Conservation (phyloP, 2,797 vertebrate genomes). For the Anguilla anguilla region DNA sequence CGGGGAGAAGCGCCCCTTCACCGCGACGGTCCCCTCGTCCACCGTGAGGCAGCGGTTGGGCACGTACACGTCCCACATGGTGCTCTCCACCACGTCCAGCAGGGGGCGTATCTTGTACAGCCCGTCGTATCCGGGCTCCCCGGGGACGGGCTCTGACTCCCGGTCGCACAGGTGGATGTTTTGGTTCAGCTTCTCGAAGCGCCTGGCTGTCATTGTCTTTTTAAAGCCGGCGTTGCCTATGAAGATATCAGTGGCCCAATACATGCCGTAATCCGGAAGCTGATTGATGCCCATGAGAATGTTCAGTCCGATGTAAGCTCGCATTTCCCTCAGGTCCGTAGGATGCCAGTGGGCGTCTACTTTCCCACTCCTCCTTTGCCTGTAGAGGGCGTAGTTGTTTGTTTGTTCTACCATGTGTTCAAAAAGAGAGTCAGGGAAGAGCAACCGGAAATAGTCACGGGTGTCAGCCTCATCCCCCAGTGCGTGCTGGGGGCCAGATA, state of each 20-base stretch:
- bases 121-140: constrained; percentile 76
- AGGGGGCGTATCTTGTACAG: constrained; percentile 80
- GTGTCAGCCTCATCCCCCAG: constrained; percentile 81
- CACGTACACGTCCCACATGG: constrained; percentile 77
- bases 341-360: constrained; percentile 82
- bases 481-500: constrained; percentile 79
- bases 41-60: constrained; percentile 79
- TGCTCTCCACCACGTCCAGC: constrained; percentile 77
- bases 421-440: constrained; percentile 85
- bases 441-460: constrained; percentile 85
- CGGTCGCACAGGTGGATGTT: constrained; percentile 81
- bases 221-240: constrained; percentile 83
- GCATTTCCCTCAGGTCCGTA: constrained; percentile 80
- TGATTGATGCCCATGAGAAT: constrained; percentile 84
- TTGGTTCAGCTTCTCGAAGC: constrained; percentile 81
- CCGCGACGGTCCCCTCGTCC: constrained; percentile 73
- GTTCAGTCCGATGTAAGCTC: constrained; percentile 79
- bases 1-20: constrained; percentile 74
- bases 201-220: constrained; percentile 79
- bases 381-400: constrained; percentile 85
- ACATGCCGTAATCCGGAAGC: constrained; percentile 81
- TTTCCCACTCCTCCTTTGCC: constrained; percentile 79
- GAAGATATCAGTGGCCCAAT: constrained; percentile 84
- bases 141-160: constrained; percentile 69
- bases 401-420: constrained; percentile 88